Percentiles rank a stretch among this genome's conserved stretches.
Conservation (phyloP, 2,888 invertebrate species). For the Ochropleura plecta region DNA sequence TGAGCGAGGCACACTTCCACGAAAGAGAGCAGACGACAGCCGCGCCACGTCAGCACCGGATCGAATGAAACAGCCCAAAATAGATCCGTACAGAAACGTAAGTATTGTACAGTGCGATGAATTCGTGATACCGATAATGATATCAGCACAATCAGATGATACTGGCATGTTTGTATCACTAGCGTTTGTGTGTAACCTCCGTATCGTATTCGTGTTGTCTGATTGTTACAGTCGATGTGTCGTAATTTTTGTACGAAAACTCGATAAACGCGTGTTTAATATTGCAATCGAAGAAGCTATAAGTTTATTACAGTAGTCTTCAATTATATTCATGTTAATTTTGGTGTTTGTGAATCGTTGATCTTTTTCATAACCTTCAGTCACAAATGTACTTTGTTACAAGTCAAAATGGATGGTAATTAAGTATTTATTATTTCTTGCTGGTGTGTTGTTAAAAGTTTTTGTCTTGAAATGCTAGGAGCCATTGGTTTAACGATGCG, state of each 20-base stretch:
- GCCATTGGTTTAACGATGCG: constrained; percentile 38
- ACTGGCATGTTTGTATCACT: constrained; percentile 45
- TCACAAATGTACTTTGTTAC: constrained; percentile 36
- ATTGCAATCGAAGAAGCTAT: constrained; percentile 54
- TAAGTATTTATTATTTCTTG: constrained; percentile 46
- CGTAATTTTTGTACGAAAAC: constrained; percentile 59
- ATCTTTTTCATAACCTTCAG: constrained; percentile 54
- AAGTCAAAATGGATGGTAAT: constrained; percentile 45
- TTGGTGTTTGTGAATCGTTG: constrained; percentile 30
- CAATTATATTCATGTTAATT: constrained; percentile 20
- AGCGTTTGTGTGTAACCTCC: constrained; percentile 53
- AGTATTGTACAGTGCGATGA: constrained; percentile 70
- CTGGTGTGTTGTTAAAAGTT: constrained; percentile 36
- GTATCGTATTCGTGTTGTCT: constrained; percentile 57
- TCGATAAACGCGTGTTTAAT: constrained; percentile 55
- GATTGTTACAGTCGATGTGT: constrained; percentile 56
- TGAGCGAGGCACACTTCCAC: constrained; percentile 67
- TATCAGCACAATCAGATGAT: constrained; percentile 65
- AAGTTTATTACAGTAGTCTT: constrained; percentile 33
- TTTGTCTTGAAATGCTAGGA: constrained; percentile 49
- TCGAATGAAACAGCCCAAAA: constrained; percentile 76
- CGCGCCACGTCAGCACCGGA: constrained; percentile 71
- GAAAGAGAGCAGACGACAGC: constrained; percentile 73
- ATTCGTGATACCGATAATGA: constrained; percentile 69
- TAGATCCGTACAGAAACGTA: constrained; percentile 74